These are phyloP conservation scores for Ptilorrhoa leucosticta DNA, from an alignment of 2,113 vertebrate species.

Conservation along the genomic window DNA sequence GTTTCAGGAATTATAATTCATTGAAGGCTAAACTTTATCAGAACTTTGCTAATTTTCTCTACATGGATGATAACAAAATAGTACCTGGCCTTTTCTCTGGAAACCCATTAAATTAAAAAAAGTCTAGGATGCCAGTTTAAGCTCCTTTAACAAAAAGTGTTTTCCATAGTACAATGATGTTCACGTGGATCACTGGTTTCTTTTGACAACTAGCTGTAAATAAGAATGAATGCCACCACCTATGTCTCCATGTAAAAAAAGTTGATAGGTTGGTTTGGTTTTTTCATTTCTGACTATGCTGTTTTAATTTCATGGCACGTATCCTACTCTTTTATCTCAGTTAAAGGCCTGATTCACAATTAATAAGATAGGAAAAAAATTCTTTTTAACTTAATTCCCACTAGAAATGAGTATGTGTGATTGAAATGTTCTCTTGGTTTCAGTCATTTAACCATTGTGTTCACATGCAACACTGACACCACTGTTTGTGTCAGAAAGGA, in stretches of 20 bases:
- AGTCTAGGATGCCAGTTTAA: not conserved
- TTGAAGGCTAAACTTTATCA: not conserved
- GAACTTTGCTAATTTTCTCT: not conserved
- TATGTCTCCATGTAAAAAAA: not conserved
- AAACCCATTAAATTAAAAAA: not conserved
- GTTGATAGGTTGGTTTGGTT: rapidly evolving
- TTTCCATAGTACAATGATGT: not conserved
- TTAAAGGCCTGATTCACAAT: not conserved
- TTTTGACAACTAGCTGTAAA: not conserved
- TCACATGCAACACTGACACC: not conserved
- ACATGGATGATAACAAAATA: not conserved
- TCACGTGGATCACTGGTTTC: not conserved
- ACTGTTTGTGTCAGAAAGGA: not conserved
- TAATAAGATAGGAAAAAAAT: not conserved
- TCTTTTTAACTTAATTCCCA: not conserved
- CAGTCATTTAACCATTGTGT: not conserved
- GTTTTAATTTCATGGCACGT: not conserved
- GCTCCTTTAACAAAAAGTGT: not conserved
- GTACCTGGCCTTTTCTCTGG: not conserved
- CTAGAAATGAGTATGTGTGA: not conserved
- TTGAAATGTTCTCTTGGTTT: not conserved
- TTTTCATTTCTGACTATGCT: not conserved
- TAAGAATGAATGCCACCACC: not conserved
- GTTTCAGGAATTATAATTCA: not conserved
- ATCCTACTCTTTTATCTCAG: not conserved